Evolutionary conservation across 2,888 invertebrate genomes (phyloP).

Genomic region (Epistrophe eligans): DNA sequence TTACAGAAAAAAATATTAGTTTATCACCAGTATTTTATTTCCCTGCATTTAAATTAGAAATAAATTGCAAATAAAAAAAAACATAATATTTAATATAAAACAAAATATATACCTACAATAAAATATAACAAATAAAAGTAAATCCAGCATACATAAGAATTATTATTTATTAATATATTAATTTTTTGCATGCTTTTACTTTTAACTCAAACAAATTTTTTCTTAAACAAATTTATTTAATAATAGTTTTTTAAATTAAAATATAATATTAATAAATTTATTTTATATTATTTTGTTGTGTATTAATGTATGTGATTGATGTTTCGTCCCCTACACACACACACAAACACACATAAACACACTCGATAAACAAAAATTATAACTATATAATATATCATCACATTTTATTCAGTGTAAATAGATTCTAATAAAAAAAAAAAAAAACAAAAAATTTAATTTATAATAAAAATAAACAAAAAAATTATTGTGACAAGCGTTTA

Average conservation of each 20-base stretch:
- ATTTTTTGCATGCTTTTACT: slow-evolving; percentile 62
- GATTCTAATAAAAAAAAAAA: slow-evolving; percentile 36
- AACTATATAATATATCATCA: slow-evolving; percentile 47
- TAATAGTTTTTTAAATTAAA: slow-evolving; percentile 42
- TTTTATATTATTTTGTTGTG: slow-evolving; percentile 54
- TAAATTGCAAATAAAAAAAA: neutral
- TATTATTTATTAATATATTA: slow-evolving; percentile 30
- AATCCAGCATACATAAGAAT: slow-evolving; percentile 25
- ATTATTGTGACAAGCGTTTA: slow-evolving; percentile 52
- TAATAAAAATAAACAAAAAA: slow-evolving; percentile 15
- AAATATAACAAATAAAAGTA: slow-evolving; percentile 20
- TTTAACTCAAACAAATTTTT: slow-evolving; percentile 32
- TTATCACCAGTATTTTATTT: neutral
- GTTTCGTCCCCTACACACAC: slow-evolving; percentile 54
- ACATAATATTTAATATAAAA: neutral
- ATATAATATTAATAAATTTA: slow-evolving; percentile 30
- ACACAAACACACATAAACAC: neutral
- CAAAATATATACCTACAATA: neutral
- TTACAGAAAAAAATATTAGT: neutral
- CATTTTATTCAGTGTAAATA: slow-evolving; percentile 69
- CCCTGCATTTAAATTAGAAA: slow-evolving; percentile 43
- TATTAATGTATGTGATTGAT: slow-evolving; percentile 66
- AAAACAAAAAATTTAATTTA: neutral
- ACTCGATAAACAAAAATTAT: slow-evolving; percentile 15
- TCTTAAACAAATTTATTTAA: slow-evolving; percentile 36